Base-by-base conservation (phyloP, 2,797 vertebrate species). In the Hybognathus amarus region DNA sequence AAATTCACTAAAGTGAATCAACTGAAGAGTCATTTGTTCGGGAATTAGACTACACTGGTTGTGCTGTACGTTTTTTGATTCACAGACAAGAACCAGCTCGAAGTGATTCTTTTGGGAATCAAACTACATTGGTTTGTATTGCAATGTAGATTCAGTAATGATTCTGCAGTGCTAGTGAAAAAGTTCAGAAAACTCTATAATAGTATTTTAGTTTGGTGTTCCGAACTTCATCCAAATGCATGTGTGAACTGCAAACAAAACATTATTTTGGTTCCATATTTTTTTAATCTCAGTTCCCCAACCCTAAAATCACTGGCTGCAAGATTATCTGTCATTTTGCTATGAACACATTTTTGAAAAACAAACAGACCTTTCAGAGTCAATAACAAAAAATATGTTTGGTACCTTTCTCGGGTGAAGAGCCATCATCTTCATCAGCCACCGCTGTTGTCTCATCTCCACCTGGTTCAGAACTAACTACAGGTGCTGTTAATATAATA, bases 341-440 rank as follows among this genome's bases (percentile, higher is more conserved):
- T 27, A 52, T 13, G 20, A 22, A 22, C 30, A 54, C 70, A 73
- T 52, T 38, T 67, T 22, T 33, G 52, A 74, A 54, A 74, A 54
- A 33, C 20, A 74, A 74, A 33, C 18, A 40, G 24, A 42, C 22
- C 13, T 11, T 40, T 77, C 27, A 3, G 24, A 45, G 18, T 45
- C 18, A 63, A 7, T 24, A 63, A 11, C 22, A 47, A 47, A n/a
- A 63, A 61, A 24, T n/a, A 50, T 4, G 12, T 13, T 20, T 2
- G 15, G 11, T 66, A 82, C 80, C 80, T 84, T 47, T 78, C 61
- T 83, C 27, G 38, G 42, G 47, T 22, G 80, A 20, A 52, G 67
- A 50, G 38, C 79, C 68, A 5, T 56, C 73, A 5, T 56, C 68
- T 38, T 33, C 30, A n/a, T 85, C 63, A 11, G 63, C 78, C 73